Evolutionary conservation across 2,888 invertebrate species (phyloP).

Genomic region (Diarsia brunnea): DNA sequence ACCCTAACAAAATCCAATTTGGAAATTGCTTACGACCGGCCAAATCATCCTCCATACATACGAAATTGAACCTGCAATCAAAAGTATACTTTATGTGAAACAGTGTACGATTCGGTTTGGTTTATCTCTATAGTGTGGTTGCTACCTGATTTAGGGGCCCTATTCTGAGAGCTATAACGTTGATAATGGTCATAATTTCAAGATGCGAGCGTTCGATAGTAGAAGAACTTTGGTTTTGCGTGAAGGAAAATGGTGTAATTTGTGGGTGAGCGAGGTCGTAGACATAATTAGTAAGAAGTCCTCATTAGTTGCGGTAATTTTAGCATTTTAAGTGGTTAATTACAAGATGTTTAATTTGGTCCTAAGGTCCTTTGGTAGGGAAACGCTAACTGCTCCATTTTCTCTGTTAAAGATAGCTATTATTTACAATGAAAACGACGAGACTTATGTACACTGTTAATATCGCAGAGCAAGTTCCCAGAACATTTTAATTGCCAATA

Average conservation of each 20-base stretch:
- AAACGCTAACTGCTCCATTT: background rate
- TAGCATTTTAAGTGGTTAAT: slow-evolving; percentile 47
- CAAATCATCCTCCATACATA: slow-evolving; percentile 73
- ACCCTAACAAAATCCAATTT: slow-evolving; percentile 79
- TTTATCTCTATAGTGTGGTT: slow-evolving; percentile 36
- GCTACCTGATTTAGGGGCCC: slow-evolving; percentile 65
- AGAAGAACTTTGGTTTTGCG: slow-evolving; percentile 49
- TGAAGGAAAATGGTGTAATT: slow-evolving; percentile 37
- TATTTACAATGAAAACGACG: background rate
- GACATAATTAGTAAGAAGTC: slow-evolving; percentile 39
- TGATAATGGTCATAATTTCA: slow-evolving; percentile 70
- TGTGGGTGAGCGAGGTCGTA: slow-evolving; percentile 25
- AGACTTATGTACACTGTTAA: background rate
- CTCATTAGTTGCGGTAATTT: slow-evolving; percentile 50
- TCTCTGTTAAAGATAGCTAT: background rate
- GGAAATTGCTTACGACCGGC: slow-evolving; percentile 82
- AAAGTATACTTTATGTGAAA: slow-evolving; percentile 70
- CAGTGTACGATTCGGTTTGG: slow-evolving; percentile 66
- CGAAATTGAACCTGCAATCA: slow-evolving; percentile 62
- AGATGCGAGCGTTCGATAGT: slow-evolving; percentile 49
- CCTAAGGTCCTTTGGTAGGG: background rate
- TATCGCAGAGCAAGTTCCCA: background rate
- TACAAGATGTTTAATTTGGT: slow-evolving; percentile 44
- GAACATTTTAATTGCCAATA: background rate
- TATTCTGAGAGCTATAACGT: slow-evolving; percentile 70